Evolutionary conservation across 2,113 vertebrate species (phyloP), one percentile per base, ranked within the genome.

Genomic region (Ia io): DNA sequence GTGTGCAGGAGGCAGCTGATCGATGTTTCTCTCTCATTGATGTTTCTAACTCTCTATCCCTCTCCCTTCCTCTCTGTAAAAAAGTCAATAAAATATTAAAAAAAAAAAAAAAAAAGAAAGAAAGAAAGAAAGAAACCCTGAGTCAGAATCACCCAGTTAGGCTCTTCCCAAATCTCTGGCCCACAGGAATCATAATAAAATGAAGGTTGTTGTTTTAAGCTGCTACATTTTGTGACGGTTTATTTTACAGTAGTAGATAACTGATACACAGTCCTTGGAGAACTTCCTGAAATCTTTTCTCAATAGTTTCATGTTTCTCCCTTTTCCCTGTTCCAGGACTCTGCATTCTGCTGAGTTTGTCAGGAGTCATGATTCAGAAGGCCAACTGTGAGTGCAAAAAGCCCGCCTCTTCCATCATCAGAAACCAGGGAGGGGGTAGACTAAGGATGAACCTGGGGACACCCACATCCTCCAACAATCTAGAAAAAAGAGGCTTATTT

Each of bases 301-400:
- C 23, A 23, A 2, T 42, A 17, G 6, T 74, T 76, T 95, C 49
- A 53, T 10, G 5, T 51, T 30, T 92, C 49, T 94, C 17, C 9
- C 51, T 95, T 93, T 79, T 91, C 18, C 16, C 67, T 93, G 6
- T 93, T 96, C 22, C 78, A 97, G 96, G 90, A 8, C 71, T 97
- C 49, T 76, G 22, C 61, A 37, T 91, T 70, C 85, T 96, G 40
- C 93, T 97, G 59, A 67, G 53, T 35, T 49, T 95, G 20, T 71
- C 18, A 69, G 79, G 14, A 79, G 61, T 70, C 11, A 2, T 47
- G 25, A 4, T 14, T 94, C 96, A 37, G 2, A 35, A 18, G 5
- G 5, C 13, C 40, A 37, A 13, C 51, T 9, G 95, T 97, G 49
- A 95, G 95, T 90, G 2, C 22, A 63, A 22, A 12, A 30, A 77